A percentile compares a stretch with the other conserved stretches of the same genome.
phyloP scores from a whole-genome alignment of 2,113 vertebrate species.

The Serilophus lunatus region DNA sequence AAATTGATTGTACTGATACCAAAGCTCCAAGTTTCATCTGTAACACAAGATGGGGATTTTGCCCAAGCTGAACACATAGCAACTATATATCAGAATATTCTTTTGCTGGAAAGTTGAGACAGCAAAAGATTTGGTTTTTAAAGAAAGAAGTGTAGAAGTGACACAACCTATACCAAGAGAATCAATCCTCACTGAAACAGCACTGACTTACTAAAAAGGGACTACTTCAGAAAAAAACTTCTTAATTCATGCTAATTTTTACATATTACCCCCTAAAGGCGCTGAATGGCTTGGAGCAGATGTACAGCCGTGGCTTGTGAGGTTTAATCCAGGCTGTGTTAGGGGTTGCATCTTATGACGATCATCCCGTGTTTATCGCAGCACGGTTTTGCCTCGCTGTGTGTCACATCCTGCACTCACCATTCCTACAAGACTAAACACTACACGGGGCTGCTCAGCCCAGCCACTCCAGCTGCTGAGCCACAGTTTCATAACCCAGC shows the following conservation, averaged over 20 bases:
- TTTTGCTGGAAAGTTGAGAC: background rate
- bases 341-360: background rate
- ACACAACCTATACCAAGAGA: background rate
- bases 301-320: fast-evolving
- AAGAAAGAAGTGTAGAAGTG: background rate
- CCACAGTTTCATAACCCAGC: background rate
- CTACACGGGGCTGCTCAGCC: background rate
- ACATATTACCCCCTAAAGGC: background rate
- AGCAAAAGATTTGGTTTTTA: background rate
- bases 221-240: background rate
- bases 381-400: background rate
- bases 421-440: fast-evolving
- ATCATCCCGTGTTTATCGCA: background rate
- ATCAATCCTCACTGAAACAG: background rate
- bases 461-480: background rate
- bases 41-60: background rate
- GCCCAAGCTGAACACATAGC: background rate
- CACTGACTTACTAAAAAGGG: background rate
- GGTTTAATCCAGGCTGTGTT: background rate
- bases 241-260: background rate
- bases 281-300: background rate
- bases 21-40: background rate
- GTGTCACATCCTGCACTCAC: background rate
- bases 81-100: fast-evolving
- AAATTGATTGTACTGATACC: background rate